Conservation (phyloP, 2,797 vertebrate species). For the Epinephelus malabaricus region DNA sequence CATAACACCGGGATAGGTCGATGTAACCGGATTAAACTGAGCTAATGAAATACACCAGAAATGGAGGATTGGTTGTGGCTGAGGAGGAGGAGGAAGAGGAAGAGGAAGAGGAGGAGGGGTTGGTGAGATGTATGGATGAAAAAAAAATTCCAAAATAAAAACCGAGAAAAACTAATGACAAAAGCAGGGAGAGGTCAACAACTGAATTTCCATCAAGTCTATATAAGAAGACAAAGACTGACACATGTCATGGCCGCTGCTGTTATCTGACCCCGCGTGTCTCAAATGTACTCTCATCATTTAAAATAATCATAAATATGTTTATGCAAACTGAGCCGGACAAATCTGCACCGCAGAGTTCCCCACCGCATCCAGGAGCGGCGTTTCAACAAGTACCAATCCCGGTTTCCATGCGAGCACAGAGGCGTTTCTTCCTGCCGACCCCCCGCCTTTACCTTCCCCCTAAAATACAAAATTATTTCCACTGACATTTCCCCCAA, state of each 20-base stretch:
- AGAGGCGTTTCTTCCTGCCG: constrained; percentile 30
- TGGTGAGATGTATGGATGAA: background rate
- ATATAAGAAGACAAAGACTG: constrained; percentile 24
- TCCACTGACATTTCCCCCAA: constrained; percentile 81
- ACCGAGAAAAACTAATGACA: constrained; percentile 12
- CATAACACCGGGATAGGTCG: constrained; percentile 73
- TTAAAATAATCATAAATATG: background rate
- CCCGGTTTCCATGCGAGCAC: constrained; percentile 13
- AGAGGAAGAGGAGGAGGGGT: background rate
- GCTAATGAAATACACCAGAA: constrained; percentile 80
- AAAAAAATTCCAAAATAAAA: constrained; percentile 54
- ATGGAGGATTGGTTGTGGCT: constrained; percentile 41
- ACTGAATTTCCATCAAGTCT: background rate
- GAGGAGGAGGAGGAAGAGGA: background rate
- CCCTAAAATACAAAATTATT: constrained; percentile 80
- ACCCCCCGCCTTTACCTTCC: constrained; percentile 51
- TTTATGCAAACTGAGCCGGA: constrained; percentile 23
- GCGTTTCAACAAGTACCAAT: constrained; percentile 67
- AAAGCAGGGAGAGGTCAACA: constrained; percentile 1
- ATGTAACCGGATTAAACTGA: constrained; percentile 79
- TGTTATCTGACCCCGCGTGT: background rate
- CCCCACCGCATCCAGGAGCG: constrained; percentile 9
- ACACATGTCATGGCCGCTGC: constrained; percentile 8
- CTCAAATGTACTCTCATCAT: background rate
- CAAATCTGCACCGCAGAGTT: constrained; percentile 32